Base-by-base conservation (phyloP, 2,113 vertebrate species). In the Beaufortia kweichowensis region DNA sequence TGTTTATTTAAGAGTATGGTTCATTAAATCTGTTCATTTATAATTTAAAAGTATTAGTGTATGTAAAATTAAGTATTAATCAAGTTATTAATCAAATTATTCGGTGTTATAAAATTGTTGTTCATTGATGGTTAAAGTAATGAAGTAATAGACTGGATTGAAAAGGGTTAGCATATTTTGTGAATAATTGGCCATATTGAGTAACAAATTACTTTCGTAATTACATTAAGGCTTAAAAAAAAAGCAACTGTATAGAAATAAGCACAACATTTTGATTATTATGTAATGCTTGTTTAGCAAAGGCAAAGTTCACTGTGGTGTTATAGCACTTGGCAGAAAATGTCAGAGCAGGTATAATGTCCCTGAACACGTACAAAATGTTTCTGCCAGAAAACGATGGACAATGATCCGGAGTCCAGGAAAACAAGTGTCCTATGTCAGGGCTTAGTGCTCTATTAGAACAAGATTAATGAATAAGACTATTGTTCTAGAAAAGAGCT, bases 361-460 rank as follows among this genome's bases (percentile, higher is more conserved):
- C 17, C 35, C 17, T 26, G 31, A 72, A 33, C 9, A 15, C 6
- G 19, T 21, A 21, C 26, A 68, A 8, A 43, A 26, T 1, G 43
- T 21, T 43, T 67, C 33, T 23, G 26, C 46, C 46, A 69, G 10
- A 56, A 60, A 43, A 9, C n/a, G n/a, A n/a, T 6, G 57, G 1
- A 7, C 12, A 23, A 14, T 55, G 29, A 39, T 17, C 50, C 15
- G 4, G 6, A 57, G 3, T 19, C 55, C 50, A 71, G 21, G 14
- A 71, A 69, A 57, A 71, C 33, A 71, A 33, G 68, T 57, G 68
- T 57, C 50, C 7, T 24, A 39, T 57, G 56, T 57, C 53, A 57
- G 21, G 5, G 41, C 19, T 35, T 19, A 23, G 33, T 4, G 29
- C 53, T 4, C 4, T 19, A 26, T 12, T 28, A n/a, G n/a, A n/a